phyloP scores from a whole-genome alignment of 2,113 vertebrate species.

The Thamnaconus septentrionalis region DNA sequence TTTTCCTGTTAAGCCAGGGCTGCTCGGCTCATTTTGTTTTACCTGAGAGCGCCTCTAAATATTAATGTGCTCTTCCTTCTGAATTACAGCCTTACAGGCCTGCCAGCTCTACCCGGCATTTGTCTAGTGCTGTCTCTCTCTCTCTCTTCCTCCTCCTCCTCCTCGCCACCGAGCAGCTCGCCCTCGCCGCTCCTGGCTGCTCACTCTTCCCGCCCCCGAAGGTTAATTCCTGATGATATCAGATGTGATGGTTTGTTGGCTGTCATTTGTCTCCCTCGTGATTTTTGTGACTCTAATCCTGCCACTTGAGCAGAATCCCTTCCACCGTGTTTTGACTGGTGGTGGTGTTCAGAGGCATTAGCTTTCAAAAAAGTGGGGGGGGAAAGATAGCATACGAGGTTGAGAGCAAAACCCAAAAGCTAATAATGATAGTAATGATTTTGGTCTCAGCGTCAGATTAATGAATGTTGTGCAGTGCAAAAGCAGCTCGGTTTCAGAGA shows the following conservation, averaged over 20 bases:
- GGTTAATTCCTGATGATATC: conserved; percentile 71
- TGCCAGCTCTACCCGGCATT: conserved; percentile 57
- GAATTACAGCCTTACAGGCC: conserved; percentile 60
- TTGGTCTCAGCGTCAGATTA: conserved; percentile 27
- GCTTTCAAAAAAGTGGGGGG: conserved; percentile 37
- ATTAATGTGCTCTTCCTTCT: conserved; percentile 64
- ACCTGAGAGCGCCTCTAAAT: conserved; percentile 73
- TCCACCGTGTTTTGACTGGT: conserved; percentile 43
- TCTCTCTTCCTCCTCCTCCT: conserved; percentile 27
- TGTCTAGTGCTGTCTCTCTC: conserved; percentile 46
- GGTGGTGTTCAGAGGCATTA: conserved; percentile 56
- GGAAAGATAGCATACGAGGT: not conserved
- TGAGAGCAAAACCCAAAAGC: conserved; percentile 54
- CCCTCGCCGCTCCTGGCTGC: conserved; percentile 22
- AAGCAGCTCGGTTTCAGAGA: conserved; percentile 29
- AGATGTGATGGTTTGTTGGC: conserved; percentile 60
- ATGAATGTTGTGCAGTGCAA: conserved; percentile 20
- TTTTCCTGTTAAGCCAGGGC: conserved; percentile 38
- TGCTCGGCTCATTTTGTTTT: conserved; percentile 69
- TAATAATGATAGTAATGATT: conserved; percentile 34
- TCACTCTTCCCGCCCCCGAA: conserved; percentile 54
- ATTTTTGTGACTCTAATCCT: conserved; percentile 61
- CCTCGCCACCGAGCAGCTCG: not conserved
- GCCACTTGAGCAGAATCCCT: conserved; percentile 57
- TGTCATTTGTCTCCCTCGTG: conserved; percentile 59